A percentile compares a stretch with the other conserved stretches of the same genome.
phyloP scores from a whole-genome alignment of 2,888 invertebrate genomes.

The Sinohyriopsis cumingii region DNA sequence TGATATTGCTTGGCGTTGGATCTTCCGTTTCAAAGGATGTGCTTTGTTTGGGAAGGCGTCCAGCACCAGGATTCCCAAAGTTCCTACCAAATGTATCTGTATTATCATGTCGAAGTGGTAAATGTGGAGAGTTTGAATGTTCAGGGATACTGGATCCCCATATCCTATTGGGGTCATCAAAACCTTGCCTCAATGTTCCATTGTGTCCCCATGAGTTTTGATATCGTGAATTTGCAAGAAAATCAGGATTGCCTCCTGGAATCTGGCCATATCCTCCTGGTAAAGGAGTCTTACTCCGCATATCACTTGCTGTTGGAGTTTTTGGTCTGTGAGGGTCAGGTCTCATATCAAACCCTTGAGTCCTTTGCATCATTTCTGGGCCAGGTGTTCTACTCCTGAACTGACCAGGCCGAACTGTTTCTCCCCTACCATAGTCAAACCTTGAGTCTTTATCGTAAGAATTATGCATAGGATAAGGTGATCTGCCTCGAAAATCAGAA shows the following conservation, averaged over 20 bases:
- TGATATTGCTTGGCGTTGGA: constrained; percentile 71
- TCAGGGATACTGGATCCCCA: constrained; percentile 46
- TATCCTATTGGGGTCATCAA: constrained; percentile 34
- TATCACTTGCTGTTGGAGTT: constrained; percentile 65
- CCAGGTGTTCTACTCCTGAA: constrained; percentile 71
- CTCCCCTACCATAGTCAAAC: constrained; percentile 38
- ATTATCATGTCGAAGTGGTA: constrained; percentile 36
- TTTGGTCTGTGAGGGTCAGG: constrained; percentile 61
- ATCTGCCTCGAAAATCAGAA: constrained; percentile 35
- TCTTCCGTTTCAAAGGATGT: constrained; percentile 79
- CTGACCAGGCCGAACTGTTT: constrained; percentile 56
- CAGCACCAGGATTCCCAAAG: constrained; percentile 45
- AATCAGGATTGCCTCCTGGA: constrained; percentile 42
- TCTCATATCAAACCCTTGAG: constrained; percentile 55
- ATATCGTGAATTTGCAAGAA: constrained; percentile 32
- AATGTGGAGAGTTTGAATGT: constrained; percentile 34
- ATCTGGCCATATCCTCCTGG: constrained; percentile 45
- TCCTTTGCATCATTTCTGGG: constrained; percentile 68
- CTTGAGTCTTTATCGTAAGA: constrained; percentile 31
- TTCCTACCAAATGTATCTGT: constrained; percentile 34
- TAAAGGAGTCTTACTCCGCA: constrained; percentile 69
- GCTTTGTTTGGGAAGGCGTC: constrained; percentile 72
- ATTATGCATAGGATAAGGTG: constrained; percentile 46
- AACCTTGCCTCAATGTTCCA: constrained; percentile 33
- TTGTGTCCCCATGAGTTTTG: constrained; percentile 34